A percentile compares a stretch with the other conserved stretches of the same genome.
Conservation (phyloP, 2,888 invertebrate species). For the Xestia ashworthii region DNA sequence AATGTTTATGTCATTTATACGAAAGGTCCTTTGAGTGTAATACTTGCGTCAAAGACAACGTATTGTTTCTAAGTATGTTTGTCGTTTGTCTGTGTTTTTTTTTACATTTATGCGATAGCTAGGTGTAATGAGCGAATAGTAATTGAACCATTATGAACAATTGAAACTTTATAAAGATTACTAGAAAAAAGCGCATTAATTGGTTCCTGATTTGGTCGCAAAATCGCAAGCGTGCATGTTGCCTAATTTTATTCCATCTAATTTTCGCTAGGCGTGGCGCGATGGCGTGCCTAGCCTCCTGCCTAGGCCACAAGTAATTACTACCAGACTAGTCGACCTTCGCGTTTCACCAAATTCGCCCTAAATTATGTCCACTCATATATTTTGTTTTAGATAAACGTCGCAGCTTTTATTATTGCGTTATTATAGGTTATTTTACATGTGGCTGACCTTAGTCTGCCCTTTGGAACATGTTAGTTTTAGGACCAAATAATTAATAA, state of each 20-base stretch:
- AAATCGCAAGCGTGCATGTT: conserved; percentile 31
- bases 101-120: not conserved
- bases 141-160: not conserved
- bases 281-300: conserved; percentile 62
- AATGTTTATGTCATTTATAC: conserved; percentile 34
- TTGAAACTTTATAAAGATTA: not conserved
- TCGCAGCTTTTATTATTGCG: conserved; percentile 41
- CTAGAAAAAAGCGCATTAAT: not conserved
- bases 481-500: conserved; percentile 14
- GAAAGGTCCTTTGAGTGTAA: conserved; percentile 21
- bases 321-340: conserved; percentile 62
- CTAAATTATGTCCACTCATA: conserved; percentile 54
- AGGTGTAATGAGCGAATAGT: not conserved
- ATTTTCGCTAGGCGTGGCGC: conserved; percentile 58
- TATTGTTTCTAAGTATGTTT: not conserved
- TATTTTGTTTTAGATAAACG: conserved; percentile 57
- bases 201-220: not conserved
- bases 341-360: conserved; percentile 58
- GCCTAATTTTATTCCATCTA: conserved; percentile 44
- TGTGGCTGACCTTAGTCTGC: conserved; percentile 32
- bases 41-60: conserved; percentile 21
- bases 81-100: not conserved
- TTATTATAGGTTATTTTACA: conserved; percentile 27
- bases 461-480: conserved; percentile 6
- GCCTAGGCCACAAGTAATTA: conserved; percentile 60